Evolutionary conservation across 2,113 vertebrate genomes (phyloP).

Genomic region (Argyrosomus japonicus): DNA sequence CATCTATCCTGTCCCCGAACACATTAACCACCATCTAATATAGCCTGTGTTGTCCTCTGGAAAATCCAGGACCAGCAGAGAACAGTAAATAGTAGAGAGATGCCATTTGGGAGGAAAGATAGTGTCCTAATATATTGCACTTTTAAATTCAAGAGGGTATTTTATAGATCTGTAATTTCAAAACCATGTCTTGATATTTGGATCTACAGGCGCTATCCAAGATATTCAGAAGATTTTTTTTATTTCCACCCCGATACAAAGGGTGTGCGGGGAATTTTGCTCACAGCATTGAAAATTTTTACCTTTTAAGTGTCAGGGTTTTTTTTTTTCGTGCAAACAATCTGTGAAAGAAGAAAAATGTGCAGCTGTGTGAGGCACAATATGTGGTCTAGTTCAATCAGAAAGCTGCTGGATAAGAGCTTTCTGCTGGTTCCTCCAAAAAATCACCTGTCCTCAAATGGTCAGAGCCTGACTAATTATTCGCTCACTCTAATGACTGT

Average conservation of each 20-base stretch:
- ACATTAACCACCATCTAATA: constrained; percentile 50
- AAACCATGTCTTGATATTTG: constrained; percentile 26
- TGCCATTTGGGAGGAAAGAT: background rate
- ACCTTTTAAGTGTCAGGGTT: background rate
- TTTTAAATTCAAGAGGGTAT: constrained; percentile 21
- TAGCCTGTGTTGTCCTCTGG: constrained; percentile 25
- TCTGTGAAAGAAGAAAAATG: background rate
- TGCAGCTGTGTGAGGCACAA: background rate
- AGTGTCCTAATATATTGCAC: constrained; percentile 2
- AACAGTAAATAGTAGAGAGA: constrained; percentile 24
- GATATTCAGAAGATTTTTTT: background rate
- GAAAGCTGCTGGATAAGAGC: background rate
- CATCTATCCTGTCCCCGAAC: constrained; percentile 51
- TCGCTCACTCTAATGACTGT: background rate
- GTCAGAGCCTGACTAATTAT: background rate
- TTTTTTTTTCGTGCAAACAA: background rate
- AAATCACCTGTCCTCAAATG: background rate
- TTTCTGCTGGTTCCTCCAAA: background rate
- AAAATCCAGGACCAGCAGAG: constrained; percentile 8
- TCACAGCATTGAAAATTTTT: background rate
- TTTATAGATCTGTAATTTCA: constrained; percentile 7
- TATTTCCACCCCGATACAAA: background rate
- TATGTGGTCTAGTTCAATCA: background rate
- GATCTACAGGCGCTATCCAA: background rate
- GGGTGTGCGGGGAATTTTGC: background rate